Base-by-base conservation (phyloP, 2,888 invertebrate genomes). In the Phaonia tiefii region DNA sequence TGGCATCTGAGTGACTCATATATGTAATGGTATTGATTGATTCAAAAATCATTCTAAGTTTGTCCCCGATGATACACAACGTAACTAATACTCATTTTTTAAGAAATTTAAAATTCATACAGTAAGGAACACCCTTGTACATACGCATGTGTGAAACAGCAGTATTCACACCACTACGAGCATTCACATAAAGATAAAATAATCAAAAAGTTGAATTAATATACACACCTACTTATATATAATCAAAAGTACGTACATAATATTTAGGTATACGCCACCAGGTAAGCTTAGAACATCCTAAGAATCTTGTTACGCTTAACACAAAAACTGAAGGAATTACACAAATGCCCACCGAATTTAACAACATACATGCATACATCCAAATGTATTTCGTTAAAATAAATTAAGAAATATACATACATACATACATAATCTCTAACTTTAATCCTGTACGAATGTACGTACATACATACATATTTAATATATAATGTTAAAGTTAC, bases 291-390 rank as follows among this genome's bases (percentile, higher is more conserved):
- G 49, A 75, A 74, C 75, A 46, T 51, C 67, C 13, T 58, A 20
- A 15, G 73, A 75, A 75, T 49, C 58, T 67, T 46, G 74, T 69
- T 79, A 75, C 80, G 77, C 75, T 77, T 76, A 75, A 69, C 17
- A 22, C 49, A 73, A 56, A 58, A 79, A 49, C 70, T 17, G 69
- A 82, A 20, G 54, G 66, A 60, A 26, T 58, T 51, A 20, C 8
- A 60, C 70, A 75, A 51, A 56, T 66, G 58, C 82, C 82, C 82
- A 82, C 82, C 82, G 82, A 82, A 82, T 79, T 82, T 82, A 82
- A 70, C 3, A 44, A 60, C 26, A 54, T 54, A 5, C 22, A 51
- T 51, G 31, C 44, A 15, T 51, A 39, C 15, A 54, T 69, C 3
- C 5, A 42, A 56, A 58, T 71, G 17, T 46, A 71, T 26, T 25